phyloP scores from a whole-genome alignment of 2,113 vertebrate genomes.

The Notothenia rossii region DNA sequence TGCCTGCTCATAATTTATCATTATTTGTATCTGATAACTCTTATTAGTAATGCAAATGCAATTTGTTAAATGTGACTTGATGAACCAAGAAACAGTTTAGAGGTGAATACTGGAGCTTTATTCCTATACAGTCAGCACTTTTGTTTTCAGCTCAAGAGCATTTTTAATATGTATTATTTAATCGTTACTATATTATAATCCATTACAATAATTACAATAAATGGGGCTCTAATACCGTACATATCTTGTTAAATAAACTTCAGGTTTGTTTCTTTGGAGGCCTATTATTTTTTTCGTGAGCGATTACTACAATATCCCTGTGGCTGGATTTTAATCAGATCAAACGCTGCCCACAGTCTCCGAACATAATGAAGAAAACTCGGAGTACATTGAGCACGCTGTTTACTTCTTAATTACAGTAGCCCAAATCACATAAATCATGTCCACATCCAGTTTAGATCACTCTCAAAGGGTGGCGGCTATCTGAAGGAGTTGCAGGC shows the following conservation, averaged over 20 bases:
- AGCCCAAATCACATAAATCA: slow-evolving; percentile 68
- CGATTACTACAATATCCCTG: slow-evolving; percentile 50
- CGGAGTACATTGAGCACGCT: slow-evolving; percentile 44
- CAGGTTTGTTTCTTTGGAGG: slow-evolving; percentile 19
- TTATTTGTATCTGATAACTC: slow-evolving; percentile 3
- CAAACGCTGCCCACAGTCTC: slow-evolving; percentile 48
- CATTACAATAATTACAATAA: not conserved
- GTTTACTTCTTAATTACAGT: slow-evolving; percentile 71
- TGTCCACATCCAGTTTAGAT: slow-evolving; percentile 51
- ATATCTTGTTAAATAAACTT: slow-evolving; percentile 17
- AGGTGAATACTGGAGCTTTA: not conserved
- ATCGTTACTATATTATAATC: not conserved
- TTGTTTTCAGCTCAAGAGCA: not conserved
- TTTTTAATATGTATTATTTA: not conserved
- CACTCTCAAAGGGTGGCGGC: slow-evolving; percentile 51
- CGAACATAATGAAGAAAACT: slow-evolving; percentile 59
- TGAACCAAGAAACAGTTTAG: not conserved
- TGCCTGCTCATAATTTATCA: not conserved
- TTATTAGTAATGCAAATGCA: not conserved
- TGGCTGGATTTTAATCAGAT: slow-evolving; percentile 58
- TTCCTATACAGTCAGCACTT: not conserved
- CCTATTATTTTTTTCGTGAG: slow-evolving; percentile 22
- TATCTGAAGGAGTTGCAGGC: slow-evolving; percentile 63
- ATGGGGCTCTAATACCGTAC: not conserved
- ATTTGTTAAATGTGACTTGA: not conserved